Base-by-base conservation (phyloP, 1,140 invertebrate species). In the Drosophila oshimai region DNA sequence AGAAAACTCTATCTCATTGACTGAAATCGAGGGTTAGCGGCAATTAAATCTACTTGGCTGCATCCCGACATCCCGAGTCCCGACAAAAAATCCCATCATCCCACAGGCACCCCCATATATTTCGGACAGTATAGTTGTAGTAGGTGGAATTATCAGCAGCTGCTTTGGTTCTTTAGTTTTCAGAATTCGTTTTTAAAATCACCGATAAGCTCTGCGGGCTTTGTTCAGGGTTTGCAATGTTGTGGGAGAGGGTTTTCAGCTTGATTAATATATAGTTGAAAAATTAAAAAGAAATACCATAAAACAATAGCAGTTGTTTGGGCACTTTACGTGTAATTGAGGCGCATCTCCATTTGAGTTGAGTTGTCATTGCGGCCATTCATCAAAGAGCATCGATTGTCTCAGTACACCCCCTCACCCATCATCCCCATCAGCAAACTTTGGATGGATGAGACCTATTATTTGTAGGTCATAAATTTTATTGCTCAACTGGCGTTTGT, bases 401-500 rank as follows among this genome's bases (percentile, higher is more conserved):
- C 26, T 47, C 37, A 28, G 29, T 53, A 5, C 3, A n/a, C 17
- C 36, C 26, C 45, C 29, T 37, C 41, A 33, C 41, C 41, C 41
- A n/a, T n/a, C n/a, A n/a, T n/a, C 20, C 41, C 12, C 20, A n/a
- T 9, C 41, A 13, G n/a, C n/a, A n/a, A n/a, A n/a, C n/a, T 41
- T 7, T 22, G 41, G 67, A 62, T 62, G 46, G 65, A 73, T 68
- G 68, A 75, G 80, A 80, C 74, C 87, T 77, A 89, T 89, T 89
- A 89, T 89, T 89, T 89, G 87, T 89, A 89, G 81, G 87, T 87
- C 87, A 89, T 89, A 89, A 89, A 89, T 89, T 89, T 89, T 89
- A 89, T 89, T 89, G 87, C 87, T 89, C 74, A 80, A 84, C 83
- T 88, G 88, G 70, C 88, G 88, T 69, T 86, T 73, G 58, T 86